Evolutionary conservation across 2,797 vertebrate species (phyloP), one percentile per base, ranked within the genome.

Genomic region (Helarctos malayanus): DNA sequence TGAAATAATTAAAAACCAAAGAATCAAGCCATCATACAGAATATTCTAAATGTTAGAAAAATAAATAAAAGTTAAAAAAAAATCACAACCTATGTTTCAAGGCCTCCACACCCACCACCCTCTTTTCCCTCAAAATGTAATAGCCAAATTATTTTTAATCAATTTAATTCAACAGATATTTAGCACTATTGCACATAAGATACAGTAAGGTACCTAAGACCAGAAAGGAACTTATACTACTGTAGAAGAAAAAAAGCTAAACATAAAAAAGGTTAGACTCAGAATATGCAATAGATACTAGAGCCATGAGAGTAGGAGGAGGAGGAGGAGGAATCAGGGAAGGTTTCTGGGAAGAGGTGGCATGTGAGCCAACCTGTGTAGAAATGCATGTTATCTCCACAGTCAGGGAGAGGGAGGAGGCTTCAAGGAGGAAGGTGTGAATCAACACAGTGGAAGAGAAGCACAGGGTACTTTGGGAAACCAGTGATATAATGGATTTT

Each of bases 1-100:
- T 83, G 19, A 90, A 69, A 97, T 86, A 93, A 89, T 89, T 61
- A 95, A 97, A 97, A 35, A 0, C 7, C 19, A 94, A 95, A 25
- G 52, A 47, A 96, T 57, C 41, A 54, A 93, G 82, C 7, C 56
- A 82, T 9, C 76, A 35, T 16, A 52, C 12, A 86, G 7, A 45
- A 73, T 47, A 21, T 29, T 91, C 81, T 13, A 25, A 88, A 52
- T 85, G n/a, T 96, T 88, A 93, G 38, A 98, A 89, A 96, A 89
- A n/a, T 23, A 68, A 89, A 61, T 21, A 71, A 92, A 92, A 65
- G 54, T 27, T 21, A 19, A 12, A 27, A 49, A 96, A 95, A 96
- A 98, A 49, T 49, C 69, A 96, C 35, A 92, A 56, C 41, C 81
- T 75, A 21, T 82, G 38, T 6, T 92, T 81, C 65, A 57, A 54